A percentile compares a stretch with the other conserved stretches of the same genome.
Evolutionary conservation across 2,888 invertebrate species (phyloP).

Genomic region (Keiferia lycopersicella): DNA sequence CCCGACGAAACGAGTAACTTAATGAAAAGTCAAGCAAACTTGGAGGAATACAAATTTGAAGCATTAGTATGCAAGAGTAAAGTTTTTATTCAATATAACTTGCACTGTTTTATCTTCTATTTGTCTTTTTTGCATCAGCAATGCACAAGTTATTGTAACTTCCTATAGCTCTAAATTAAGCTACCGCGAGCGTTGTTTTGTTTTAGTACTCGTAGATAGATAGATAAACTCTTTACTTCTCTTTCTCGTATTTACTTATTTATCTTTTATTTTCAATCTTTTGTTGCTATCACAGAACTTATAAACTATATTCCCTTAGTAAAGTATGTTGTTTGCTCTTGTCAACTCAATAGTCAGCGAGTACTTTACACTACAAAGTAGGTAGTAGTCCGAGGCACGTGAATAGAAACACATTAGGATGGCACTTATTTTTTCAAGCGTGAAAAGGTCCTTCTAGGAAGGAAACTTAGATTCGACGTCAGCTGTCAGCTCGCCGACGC

Average conservation of each 20-base stretch:
- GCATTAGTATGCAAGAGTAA: slow-evolving; percentile 79
- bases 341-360: too few relatives aligned
- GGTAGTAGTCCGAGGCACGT: too few relatives aligned
- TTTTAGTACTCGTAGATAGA: too few relatives aligned
- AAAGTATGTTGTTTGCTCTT: slow-evolving; percentile 25
- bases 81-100: slow-evolving; percentile 79
- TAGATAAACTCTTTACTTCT: too few relatives aligned
- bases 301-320: slow-evolving; percentile 29
- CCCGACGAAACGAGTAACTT: slow-evolving; percentile 69
- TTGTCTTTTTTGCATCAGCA: slow-evolving; percentile 68
- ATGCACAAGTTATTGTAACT: slow-evolving; percentile 61
- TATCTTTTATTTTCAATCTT: slow-evolving; percentile 45
- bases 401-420: neutral
- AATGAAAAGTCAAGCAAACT: slow-evolving; percentile 79
- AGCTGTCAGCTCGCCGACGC: slow-evolving; percentile 25
- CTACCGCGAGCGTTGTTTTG: slow-evolving; percentile 31
- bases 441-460: slow-evolving; percentile 10
- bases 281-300: slow-evolving; percentile 16
- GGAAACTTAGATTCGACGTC: slow-evolving; percentile 15
- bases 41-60: slow-evolving; percentile 75
- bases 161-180: slow-evolving; percentile 51
- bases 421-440: neutral
- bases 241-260: slow-evolving; percentile 40
- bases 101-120: slow-evolving; percentile 71
- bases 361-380: too few relatives aligned